A percentile compares a stretch with the other conserved stretches of the same genome.
phyloP scores from a whole-genome alignment of 2,888 invertebrate genomes.

The Phlogophora meticulosa region DNA sequence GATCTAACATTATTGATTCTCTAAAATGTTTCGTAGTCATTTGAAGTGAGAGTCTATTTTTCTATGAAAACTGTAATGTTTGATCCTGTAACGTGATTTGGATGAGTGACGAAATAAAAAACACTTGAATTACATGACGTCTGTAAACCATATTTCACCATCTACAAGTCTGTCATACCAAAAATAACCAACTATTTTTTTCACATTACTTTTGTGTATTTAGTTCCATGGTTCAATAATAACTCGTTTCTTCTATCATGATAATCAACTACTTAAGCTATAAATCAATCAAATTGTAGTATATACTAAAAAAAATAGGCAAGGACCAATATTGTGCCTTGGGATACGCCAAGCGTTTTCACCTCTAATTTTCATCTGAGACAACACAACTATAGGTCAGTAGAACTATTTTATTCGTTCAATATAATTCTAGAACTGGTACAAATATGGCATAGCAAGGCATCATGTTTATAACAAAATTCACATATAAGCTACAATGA shows the following conservation, averaged over 20 bases:
- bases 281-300: neutral
- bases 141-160: conserved; percentile 55
- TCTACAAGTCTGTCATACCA: neutral
- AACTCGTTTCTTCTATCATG: neutral
- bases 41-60: conserved; percentile 26
- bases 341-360: neutral
- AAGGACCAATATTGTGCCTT: conserved; percentile 16
- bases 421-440: neutral
- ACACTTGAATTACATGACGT: conserved; percentile 48
- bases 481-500: conserved; percentile 87
- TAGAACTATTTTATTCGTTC: neutral
- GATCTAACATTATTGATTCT: conserved; percentile 59
- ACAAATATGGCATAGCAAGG: conserved; percentile 64
- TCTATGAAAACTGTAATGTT: conserved; percentile 62
- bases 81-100: conserved; percentile 63
- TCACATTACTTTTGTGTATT: neutral
- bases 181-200: neutral
- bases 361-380: no score
- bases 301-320: neutral
- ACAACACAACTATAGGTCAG: no score
- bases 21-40: conserved; percentile 17
- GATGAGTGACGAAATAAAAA: conserved; percentile 60
- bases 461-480: conserved; percentile 66
- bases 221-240: neutral
- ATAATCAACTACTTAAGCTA: neutral